phyloP scores from a whole-genome alignment of 2,797 vertebrate species.

The Corythornis leucogaster region DNA sequence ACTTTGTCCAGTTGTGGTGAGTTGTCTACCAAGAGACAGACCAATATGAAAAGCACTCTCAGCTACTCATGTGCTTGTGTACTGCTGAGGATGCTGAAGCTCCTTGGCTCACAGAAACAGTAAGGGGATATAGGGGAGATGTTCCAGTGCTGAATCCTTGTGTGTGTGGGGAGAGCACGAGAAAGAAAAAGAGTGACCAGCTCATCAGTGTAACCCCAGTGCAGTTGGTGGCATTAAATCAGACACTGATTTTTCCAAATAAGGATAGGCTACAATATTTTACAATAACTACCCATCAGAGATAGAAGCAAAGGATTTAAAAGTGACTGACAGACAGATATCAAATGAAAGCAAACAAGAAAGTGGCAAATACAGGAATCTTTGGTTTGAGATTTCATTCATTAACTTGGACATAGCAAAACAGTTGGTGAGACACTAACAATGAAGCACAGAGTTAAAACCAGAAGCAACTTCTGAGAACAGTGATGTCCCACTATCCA shows the following conservation, averaged over 20 bases:
- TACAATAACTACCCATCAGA: background rate
- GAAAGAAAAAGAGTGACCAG: background rate
- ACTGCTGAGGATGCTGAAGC: background rate
- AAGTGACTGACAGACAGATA: background rate
- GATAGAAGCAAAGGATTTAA: background rate
- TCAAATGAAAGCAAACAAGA: background rate
- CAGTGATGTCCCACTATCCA: background rate
- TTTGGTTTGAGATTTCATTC: background rate
- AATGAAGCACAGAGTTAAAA: background rate
- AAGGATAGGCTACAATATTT: background rate
- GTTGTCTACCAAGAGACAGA: background rate
- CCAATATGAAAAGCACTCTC: background rate
- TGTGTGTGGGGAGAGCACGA: background rate
- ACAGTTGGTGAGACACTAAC: background rate
- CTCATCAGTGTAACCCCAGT: background rate
- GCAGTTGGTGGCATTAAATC: accelerated
- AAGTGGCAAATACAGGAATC: background rate
- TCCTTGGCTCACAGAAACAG: background rate
- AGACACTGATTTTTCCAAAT: background rate
- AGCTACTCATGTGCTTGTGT: background rate
- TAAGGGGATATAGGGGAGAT: accelerated
- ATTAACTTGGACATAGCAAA: background rate
- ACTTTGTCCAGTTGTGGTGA: background rate
- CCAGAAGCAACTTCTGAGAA: background rate
- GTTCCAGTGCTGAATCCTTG: background rate